Evolutionary conservation across 2,113 vertebrate species (phyloP).

Genomic region (Sphaerodactylus townsendi): DNA sequence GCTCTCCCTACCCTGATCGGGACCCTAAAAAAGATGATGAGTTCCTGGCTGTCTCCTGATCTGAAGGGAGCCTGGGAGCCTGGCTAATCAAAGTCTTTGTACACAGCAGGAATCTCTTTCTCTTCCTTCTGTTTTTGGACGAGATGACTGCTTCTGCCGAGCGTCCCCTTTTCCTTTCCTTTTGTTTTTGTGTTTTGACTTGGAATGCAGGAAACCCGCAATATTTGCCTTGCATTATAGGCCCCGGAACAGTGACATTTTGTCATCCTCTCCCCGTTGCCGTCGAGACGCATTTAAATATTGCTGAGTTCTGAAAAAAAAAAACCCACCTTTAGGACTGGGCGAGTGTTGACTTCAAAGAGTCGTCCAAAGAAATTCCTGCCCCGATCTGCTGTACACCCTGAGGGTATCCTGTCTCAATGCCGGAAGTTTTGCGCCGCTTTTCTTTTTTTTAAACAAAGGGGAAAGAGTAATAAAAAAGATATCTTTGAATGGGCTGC

Average conservation of each 20-base stretch:
- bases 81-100: constrained; percentile 44
- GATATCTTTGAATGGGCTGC: constrained; percentile 24
- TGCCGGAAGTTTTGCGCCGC: constrained; percentile 43
- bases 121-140: constrained; percentile 41
- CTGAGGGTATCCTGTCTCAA: constrained; percentile 62
- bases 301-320: constrained; percentile 57
- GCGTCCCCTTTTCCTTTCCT: background rate
- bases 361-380: constrained; percentile 32
- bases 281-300: constrained; percentile 49
- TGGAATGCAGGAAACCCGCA: constrained; percentile 65
- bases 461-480: background rate
- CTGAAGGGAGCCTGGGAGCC: constrained; percentile 29
- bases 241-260: constrained; percentile 61
- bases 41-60: constrained; percentile 32
- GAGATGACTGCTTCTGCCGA: constrained; percentile 31
- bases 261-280: constrained; percentile 37
- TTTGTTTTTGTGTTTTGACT: constrained; percentile 12
- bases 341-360: constrained; percentile 66
- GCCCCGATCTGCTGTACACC: constrained; percentile 47
- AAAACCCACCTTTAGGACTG: constrained; percentile 14
- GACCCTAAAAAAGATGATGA: background rate
- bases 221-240: constrained; percentile 65
- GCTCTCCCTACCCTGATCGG: background rate
- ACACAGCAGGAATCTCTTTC: constrained; percentile 51
- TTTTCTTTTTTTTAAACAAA: background rate